Base-by-base conservation (phyloP, 2,113 vertebrate species). In the Peromyscus californicus region DNA sequence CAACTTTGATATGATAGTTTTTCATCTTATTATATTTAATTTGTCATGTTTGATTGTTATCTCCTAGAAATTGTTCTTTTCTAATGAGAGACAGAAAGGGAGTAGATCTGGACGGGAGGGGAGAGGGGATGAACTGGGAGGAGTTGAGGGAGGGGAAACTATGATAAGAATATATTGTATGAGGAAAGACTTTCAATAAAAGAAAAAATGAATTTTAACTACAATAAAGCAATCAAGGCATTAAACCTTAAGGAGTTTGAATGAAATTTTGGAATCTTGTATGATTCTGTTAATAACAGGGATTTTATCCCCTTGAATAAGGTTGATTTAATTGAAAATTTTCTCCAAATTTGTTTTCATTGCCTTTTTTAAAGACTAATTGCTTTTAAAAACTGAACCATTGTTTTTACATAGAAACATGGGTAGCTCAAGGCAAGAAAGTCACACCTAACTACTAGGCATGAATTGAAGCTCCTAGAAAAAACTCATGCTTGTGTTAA, bases 221-320 rank as follows among this genome's bases (percentile, higher is more conserved):
- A 36, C 11, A 59, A 33, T 80, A 70, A 95, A 91, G 85, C 19
- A 87, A 57, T 65, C 45, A 69, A 42, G 45, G 78, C 51, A 92
- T 70, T 89, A 84, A 90, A 93, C 3, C 19, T 83, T 57, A 75
- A 93, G 48, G 36, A 42, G 33, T 89, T 91, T 42, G 94, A 93
- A 61, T 89, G 31, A 94, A 42, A 84, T n/a, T 82, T 95, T 89
- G 6, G 36, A 93, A 79, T 74, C 31, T 87, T 51, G 7, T 70
- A 79, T 70, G 42, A 76, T 42, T 90, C 26, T 45, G 3, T 76
- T 83, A 76, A 42, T 80, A 76, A 91, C 39, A 17, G n/a, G 3
- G 39, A 74, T 89, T 69, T 3, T 1, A 1, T 4, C 2, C 3
- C 1, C 16, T 76, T 92, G 36, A 86, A n/a, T 78, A 91, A 79